Evolutionary conservation across 2,113 vertebrate species (phyloP), one percentile per base, ranked within the genome.

Genomic region (Tympanuchus pallidicinctus): DNA sequence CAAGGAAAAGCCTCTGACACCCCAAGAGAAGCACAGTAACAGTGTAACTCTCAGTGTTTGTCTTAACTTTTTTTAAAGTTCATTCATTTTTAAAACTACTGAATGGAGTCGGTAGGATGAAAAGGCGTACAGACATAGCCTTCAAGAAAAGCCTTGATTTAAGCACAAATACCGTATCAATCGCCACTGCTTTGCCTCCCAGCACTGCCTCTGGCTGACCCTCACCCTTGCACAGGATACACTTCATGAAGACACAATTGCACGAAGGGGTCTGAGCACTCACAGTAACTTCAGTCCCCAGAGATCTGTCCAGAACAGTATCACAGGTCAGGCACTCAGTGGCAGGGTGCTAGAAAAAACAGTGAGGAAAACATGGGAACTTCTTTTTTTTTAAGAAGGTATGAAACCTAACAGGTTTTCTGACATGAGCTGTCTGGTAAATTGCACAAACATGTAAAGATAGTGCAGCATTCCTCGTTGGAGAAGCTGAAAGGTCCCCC

Each of bases 141-240:
- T 80, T 80, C 54, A 64, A 82, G 38, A 67, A 76, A 24, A 85
- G 38, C 52, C 34, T 38, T 45, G 56, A 22, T 52, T 63, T 28
- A 65, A 88, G 22, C 1, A 34, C 45, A 90, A 38, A 60, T 28
- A 27, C 54, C 7, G 9, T 1, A 72, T 43, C 30, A 59, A 22
- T 38, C 82, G n/a, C 67, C 47, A 80, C 56, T 43, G 47, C 45
- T 88, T 43, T 56, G 40, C 18, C 77, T 79, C 36, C 20, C 64
- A 76, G 72, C 50, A 27, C 24, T 74, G 85, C 34, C 43, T 52
- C 82, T 27, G 1, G 11, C 52, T 74, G 79, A 74, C 81, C 76
- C 8, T 96, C 61, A 94, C 95, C 94, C 82, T 81, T 92, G 78
- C 88, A 95, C 94, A 95, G 94, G 91, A 95, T 92, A 76, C 34